Conservation (phyloP, 1,140 invertebrate species). For the Akabosia matsudoensis region DNA sequence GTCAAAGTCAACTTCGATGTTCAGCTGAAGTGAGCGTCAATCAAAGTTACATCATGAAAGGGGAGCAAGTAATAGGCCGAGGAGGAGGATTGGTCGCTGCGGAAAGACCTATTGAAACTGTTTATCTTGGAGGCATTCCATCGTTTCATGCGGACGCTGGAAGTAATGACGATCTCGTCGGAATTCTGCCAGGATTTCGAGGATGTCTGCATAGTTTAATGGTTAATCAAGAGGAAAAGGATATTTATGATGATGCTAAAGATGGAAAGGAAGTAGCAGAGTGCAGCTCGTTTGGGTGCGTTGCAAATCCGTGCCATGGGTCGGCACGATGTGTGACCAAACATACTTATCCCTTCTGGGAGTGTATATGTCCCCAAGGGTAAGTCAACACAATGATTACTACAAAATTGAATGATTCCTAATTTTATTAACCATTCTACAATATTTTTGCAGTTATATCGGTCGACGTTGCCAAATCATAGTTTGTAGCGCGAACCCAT, state of each 20-base stretch:
- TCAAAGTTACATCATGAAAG: conserved; percentile 43
- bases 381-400: conserved; percentile 27
- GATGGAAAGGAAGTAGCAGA: conserved; percentile 43
- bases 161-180: conserved; percentile 35
- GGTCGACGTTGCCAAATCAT: conserved; percentile 41
- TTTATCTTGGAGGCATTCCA: conserved; percentile 40
- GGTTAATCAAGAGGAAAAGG: conserved; percentile 40
- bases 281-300: conserved; percentile 41
- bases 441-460: conserved; percentile 25
- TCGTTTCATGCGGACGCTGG: background rate
- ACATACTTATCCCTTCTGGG: conserved; percentile 38
- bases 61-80: conserved; percentile 39
- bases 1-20: conserved; percentile 13
- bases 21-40: conserved; percentile 42
- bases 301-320: conserved; percentile 39
- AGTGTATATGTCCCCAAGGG: conserved; percentile 44
- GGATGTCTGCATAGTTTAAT: conserved; percentile 40
- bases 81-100: background rate
- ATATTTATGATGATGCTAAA: conserved; percentile 41
- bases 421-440: background rate
- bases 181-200: conserved; percentile 41
- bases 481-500: conserved; percentile 46
- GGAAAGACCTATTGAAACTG: conserved; percentile 28
- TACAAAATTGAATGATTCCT: too few species aligned
- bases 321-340: conserved; percentile 33